Percentiles rank a stretch among this genome's conserved stretches.
Conservation (phyloP, 2,113 vertebrate species). For the Hemicordylus capensis region DNA sequence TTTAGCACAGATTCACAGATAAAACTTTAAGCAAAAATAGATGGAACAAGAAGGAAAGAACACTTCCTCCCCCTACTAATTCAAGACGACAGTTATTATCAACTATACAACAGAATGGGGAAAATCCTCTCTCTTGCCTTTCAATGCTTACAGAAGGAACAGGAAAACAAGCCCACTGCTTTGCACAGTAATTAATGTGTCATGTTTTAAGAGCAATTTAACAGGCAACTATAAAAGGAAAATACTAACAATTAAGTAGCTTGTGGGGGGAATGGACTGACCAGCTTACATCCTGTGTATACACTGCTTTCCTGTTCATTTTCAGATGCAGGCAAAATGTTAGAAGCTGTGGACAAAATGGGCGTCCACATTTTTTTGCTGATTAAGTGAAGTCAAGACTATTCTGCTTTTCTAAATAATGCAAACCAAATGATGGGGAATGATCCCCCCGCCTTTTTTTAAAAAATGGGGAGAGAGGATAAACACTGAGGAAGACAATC, state of each 20-base stretch:
- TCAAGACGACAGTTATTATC: neutral
- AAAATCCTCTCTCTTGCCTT: neutral
- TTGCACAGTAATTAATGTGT: slow-evolving; percentile 30
- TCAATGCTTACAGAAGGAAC: neutral
- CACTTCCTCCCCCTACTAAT: neutral
- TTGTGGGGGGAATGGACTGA: slow-evolving; percentile 35
- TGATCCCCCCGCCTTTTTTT: too few species aligned
- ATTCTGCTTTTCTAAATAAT: neutral
- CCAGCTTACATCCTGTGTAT: slow-evolving; percentile 22
- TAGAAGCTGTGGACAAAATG: slow-evolving; percentile 14
- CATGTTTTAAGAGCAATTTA: slow-evolving; percentile 21
- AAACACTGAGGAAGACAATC: neutral
- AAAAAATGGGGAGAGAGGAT: neutral
- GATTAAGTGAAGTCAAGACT: neutral
- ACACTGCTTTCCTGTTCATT: slow-evolving; percentile 19
- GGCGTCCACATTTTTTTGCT: slow-evolving; percentile 7
- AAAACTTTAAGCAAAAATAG: neutral
- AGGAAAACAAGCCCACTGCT: slow-evolving; percentile 1
- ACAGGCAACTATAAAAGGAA: slow-evolving; percentile 30
- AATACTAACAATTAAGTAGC: slow-evolving; percentile 29
- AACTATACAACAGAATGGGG: neutral
- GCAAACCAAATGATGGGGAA: too few species aligned
- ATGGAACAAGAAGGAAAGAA: neutral
- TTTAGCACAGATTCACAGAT: neutral
- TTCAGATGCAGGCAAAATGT: neutral